Conservation (phyloP, 2,888 invertebrate genomes). For the Caenorhabditis sulstoni region DNA sequence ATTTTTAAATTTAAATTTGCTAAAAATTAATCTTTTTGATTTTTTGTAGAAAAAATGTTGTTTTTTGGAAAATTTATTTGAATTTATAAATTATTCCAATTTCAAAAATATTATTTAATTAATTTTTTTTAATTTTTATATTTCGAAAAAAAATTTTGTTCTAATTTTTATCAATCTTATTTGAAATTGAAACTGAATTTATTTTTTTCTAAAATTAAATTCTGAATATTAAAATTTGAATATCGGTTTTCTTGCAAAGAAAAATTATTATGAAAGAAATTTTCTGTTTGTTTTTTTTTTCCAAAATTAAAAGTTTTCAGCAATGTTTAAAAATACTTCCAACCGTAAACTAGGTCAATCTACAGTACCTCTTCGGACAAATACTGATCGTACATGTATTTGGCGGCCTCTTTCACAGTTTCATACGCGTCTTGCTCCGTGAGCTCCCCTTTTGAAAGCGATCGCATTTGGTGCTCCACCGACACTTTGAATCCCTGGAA, state of each 20-base stretch:
- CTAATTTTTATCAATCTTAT: too few species aligned
- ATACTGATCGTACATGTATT: conserved; percentile 88
- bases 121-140: not conserved
- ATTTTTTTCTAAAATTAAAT: too few species aligned
- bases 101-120: not conserved
- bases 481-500: conserved; percentile 83
- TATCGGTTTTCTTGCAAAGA: too few species aligned
- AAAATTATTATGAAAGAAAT: too few species aligned
- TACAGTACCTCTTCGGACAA: conserved; percentile 85
- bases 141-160: not conserved
- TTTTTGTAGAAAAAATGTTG: too few species aligned
- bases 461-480: conserved; percentile 85
- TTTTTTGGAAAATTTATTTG: too few species aligned
- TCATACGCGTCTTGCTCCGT: conserved; percentile 80
- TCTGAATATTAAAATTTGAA: too few species aligned
- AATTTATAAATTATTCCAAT: not conserved
- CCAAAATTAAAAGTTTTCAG: too few species aligned
- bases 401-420: conserved; percentile 85
- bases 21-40: too few species aligned
- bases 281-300: too few species aligned
- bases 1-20: not conserved
- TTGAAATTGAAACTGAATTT: too few species aligned
- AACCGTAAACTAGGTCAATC: too few species aligned
- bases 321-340: not conserved
- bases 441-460: conserved; percentile 75